Percentiles rank a stretch among this genome's conserved stretches.
Conservation (phyloP, 2,797 vertebrate genomes). For the Xiphophorus birchmanni region DNA sequence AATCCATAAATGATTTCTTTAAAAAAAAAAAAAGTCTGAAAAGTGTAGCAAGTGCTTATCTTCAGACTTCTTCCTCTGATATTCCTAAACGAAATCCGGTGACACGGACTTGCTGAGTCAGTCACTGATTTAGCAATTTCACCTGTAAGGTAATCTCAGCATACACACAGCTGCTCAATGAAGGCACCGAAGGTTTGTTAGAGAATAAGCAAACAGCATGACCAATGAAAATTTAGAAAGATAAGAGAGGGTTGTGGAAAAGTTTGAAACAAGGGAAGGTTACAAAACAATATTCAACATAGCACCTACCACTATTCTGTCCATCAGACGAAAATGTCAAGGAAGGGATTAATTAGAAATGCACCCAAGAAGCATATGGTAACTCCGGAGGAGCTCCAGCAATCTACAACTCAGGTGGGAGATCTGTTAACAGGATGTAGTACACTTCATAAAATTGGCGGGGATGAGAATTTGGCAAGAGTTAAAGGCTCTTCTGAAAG, state of each 20-base stretch:
- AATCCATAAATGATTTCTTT: background rate
- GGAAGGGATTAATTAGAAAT: background rate
- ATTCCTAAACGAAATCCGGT: background rate
- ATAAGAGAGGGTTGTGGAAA: background rate
- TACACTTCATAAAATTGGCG: background rate
- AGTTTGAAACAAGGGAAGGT: background rate
- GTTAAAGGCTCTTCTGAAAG: background rate
- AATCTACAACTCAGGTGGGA: background rate
- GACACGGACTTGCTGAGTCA: background rate
- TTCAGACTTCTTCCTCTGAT: background rate
- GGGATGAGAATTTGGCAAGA: background rate
- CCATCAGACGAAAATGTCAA: background rate
- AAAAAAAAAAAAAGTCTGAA: background rate
- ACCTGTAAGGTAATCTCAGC: background rate
- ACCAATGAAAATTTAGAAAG: background rate
- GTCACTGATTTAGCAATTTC: background rate
- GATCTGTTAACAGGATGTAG: background rate
- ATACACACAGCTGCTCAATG: background rate
- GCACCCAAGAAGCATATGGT: background rate
- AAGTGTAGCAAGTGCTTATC: background rate
- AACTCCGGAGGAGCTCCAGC: background rate
- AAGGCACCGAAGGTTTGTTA: background rate
- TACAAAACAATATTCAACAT: background rate
- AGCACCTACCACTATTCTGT: background rate
- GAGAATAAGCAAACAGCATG: background rate